Base-by-base conservation (phyloP, 2,888 invertebrate species). In the Netelia fuscicornis region DNA sequence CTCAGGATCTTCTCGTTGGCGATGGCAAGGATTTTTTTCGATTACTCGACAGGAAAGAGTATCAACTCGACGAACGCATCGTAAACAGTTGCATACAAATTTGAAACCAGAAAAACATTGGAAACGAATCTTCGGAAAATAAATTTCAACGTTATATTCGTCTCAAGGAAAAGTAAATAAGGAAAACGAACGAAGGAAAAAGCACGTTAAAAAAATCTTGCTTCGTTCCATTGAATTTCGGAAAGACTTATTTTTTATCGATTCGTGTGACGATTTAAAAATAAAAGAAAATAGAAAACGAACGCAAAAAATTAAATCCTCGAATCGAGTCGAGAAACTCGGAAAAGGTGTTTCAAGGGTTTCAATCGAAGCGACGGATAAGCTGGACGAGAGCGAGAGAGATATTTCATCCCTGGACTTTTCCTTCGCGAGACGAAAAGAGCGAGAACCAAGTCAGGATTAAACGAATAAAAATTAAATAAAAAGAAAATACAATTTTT, bases 51-150 rank as follows among this genome's bases (percentile, higher is more conserved):
- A 76, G 13, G 20, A 68, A 52, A 82, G 37, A 37, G 65, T 60
- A 72, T 82, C 71, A 54, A 25, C 52, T 58, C 76, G 64, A 72
- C 52, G 65, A 77, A 65, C 65, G 60, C 71, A 52, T 70, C 68
- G 54, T 54, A 54, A 81, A 42, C 8, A 13, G 11, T 13, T 62
- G 37, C 48, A 44, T 56, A 74, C 0, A 44, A 9, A 37, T 37
- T 6, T 37, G 6, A 37, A 48, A 25, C 42, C 13, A 13, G 2
- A 48, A 48, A 48, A 48, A 13, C 13, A 13, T 13, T 48, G 2
- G 48, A 48, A 48, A 48, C 48, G 48, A 13, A 48, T 48, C 48
- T 10, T 37, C 37, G 56, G 17, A 11, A 58, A 70, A 58, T 13
- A 42, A 11, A 37, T 58, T 42, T 42, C 30, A 42, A 71, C 30